These are phyloP conservation scores for Yponomeuta malinellus DNA, from an alignment of 2,888 invertebrate genomes.

Conservation along the genomic window DNA sequence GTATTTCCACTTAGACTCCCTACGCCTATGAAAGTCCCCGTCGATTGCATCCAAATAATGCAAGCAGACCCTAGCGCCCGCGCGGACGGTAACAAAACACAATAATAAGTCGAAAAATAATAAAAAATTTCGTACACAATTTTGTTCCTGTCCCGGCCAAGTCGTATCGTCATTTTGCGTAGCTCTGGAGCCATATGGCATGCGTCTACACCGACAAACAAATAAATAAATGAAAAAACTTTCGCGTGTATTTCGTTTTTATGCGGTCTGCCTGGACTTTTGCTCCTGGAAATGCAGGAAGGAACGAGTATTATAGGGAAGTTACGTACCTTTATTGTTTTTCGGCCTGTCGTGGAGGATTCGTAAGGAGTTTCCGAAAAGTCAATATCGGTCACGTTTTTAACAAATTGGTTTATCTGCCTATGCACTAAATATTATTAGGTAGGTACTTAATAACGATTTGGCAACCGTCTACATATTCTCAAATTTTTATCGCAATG, in stretches of 20 bases:
- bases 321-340: no score
- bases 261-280: conserved; percentile 12
- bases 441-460: not conserved
- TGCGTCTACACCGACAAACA: conserved; percentile 50
- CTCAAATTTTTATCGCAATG: not conserved
- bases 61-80: not conserved
- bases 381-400: no score
- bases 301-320: no score
- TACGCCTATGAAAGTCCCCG: not conserved
- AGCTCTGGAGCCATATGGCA: conserved; percentile 57
- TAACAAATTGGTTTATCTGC: no score
- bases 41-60: conserved; percentile 5
- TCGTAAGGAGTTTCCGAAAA: no score
- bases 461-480: not conserved
- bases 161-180: conserved; percentile 64
- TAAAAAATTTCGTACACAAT: conserved; percentile 28
- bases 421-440: no score
- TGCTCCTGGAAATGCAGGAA: conserved; percentile 9
- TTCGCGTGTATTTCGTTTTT: conserved; percentile 5
- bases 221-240: conserved; percentile 41
- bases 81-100: conserved; percentile 23
- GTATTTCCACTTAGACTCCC: no score
- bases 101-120: conserved; percentile 34
- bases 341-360: no score
- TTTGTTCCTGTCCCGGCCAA: conserved; percentile 27